These are phyloP conservation scores for Gryllus longicercus DNA, from an alignment of 2,888 invertebrate species.

Conservation along the genomic window DNA sequence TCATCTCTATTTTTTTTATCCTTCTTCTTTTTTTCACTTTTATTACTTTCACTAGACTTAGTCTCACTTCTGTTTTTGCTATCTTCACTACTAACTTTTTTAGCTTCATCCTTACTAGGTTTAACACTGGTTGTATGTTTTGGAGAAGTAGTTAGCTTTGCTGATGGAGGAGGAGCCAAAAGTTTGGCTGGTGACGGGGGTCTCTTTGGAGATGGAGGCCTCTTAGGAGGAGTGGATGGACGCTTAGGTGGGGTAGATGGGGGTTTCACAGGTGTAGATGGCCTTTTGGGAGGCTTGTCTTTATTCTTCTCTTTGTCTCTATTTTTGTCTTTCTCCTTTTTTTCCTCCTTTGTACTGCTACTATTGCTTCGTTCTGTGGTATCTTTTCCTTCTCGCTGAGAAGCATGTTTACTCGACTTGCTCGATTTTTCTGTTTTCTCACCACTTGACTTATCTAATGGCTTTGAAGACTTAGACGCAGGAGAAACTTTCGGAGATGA, in stretches of 20 bases:
- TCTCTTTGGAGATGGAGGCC: constrained; percentile 45
- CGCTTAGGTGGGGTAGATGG: constrained; percentile 30
- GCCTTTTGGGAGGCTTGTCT: constrained; percentile 45
- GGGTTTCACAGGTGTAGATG: constrained; percentile 25
- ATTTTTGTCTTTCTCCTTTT: constrained; percentile 52
- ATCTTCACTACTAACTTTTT: constrained; percentile 41
- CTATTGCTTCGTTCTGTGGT: constrained; percentile 48
- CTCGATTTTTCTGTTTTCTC: constrained; percentile 59
- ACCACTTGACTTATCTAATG: constrained; percentile 46
- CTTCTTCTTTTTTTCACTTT: constrained; percentile 39
- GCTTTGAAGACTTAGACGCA: constrained; percentile 39
- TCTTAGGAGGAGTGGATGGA: constrained; percentile 40
- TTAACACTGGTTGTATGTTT: constrained; percentile 36
- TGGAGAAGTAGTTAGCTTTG: constrained; percentile 43
- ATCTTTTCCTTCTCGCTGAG: constrained; percentile 44
- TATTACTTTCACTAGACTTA: constrained; percentile 29
- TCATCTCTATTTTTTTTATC: constrained; percentile 51
- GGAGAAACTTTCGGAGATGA: constrained; percentile 35
- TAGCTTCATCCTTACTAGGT: constrained; percentile 45
- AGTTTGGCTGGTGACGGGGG: constrained; percentile 41
- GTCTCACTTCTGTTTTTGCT: constrained; percentile 31
- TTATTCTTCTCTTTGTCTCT: constrained; percentile 55
- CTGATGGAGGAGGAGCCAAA: constrained; percentile 40
- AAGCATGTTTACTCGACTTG: constrained; percentile 41
- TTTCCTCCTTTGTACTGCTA: constrained; percentile 55